phyloP scores from a whole-genome alignment of 2,888 invertebrate genomes.

The Laspeyria flexula region DNA sequence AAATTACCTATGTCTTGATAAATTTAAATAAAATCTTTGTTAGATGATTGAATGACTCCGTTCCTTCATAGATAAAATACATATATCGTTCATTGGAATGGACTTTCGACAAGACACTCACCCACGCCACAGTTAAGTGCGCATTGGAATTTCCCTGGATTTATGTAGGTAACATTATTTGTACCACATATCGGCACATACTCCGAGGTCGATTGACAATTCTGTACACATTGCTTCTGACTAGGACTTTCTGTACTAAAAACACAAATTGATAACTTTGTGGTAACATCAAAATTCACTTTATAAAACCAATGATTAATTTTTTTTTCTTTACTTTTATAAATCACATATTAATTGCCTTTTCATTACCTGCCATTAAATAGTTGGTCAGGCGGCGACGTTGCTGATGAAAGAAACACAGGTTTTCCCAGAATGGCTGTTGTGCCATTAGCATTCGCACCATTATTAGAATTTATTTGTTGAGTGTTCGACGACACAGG shows the following conservation, averaged over 20 bases:
- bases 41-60: too few relatives aligned
- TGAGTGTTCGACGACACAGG: conserved; percentile 9
- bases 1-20: too few relatives aligned
- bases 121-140: conserved; percentile 59
- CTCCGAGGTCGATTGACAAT: conserved; percentile 49
- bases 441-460: conserved; percentile 20
- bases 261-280: background rate
- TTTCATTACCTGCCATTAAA: conserved; percentile 45
- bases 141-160: conserved; percentile 58
- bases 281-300: background rate
- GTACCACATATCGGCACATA: conserved; percentile 58
- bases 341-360: conserved; percentile 23
- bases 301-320: background rate
- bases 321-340: conserved; percentile 3
- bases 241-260: background rate
- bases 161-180: conserved; percentile 60
- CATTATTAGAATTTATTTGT: conserved; percentile 4
- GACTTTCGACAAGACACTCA: conserved; percentile 36
- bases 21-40: too few relatives aligned
- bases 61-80: too few relatives aligned
- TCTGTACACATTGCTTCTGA: conserved; percentile 36
- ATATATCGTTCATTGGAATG: background rate
- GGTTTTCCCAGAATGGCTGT: conserved; percentile 48
- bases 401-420: conserved; percentile 39
- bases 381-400: conserved; percentile 27